These are phyloP conservation scores for Orycteropus afer DNA, from an alignment of 2,113 vertebrate species.

Conservation along the genomic window DNA sequence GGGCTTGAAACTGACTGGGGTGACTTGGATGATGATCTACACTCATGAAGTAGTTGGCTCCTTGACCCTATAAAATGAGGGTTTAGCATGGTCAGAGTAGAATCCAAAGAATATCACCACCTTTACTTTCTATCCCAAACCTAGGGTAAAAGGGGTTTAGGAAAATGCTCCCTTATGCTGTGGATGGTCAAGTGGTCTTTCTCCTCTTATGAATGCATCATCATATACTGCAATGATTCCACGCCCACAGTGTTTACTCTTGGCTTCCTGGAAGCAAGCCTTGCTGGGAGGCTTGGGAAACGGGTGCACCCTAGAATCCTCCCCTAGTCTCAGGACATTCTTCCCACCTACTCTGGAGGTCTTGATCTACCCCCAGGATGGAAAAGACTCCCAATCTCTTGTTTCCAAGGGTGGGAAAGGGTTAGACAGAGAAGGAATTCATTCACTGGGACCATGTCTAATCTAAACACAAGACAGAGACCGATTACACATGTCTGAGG, in stretches of 20 bases:
- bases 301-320: neutral
- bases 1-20: neutral
- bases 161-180: neutral
- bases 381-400: neutral
- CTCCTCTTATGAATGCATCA: neutral
- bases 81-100: neutral
- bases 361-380: neutral
- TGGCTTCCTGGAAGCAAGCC: neutral
- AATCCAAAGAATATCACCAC: neutral
- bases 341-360: neutral
- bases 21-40: neutral
- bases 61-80: neutral
- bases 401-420: neutral
- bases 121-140: neutral
- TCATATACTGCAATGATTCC: neutral
- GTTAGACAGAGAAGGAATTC: neutral
- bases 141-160: neutral
- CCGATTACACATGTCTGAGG: too few species aligned
- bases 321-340: neutral
- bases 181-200: neutral
- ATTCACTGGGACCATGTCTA: neutral
- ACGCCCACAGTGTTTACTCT: neutral
- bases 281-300: neutral
- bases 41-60: neutral
- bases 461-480: neutral